Conservation (phyloP, 2,113 vertebrate species). For the human (Homo sapiens) region GRCh38 chrX:122806501-122807000, state of each 20-base stretch:
- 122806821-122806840: not conserved
- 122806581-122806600: too few relatives aligned
- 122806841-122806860: not conserved
- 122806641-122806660: not conserved
- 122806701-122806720: not conserved
- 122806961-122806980: not conserved
- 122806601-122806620: not conserved
- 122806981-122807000: not conserved
- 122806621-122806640: not conserved
- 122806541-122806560: too few relatives aligned
- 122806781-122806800: not conserved
- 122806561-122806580: too few relatives aligned
- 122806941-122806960: not conserved
- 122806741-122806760: not conserved
- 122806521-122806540: too few relatives aligned
- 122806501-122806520: too few relatives aligned
- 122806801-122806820: not conserved
- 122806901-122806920: not conserved
- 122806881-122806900: not conserved
- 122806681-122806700: not conserved
- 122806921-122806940: not conserved
- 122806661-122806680: not conserved
- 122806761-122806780: not conserved
- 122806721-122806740: not conserved
- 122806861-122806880: not conserved